Percentiles rank a stretch among this genome's conserved stretches.
These are phyloP conservation scores for Drosophila nr. fundita DNA, from an alignment of 2,888 invertebrate genomes.

Conservation along the genomic window DNA sequence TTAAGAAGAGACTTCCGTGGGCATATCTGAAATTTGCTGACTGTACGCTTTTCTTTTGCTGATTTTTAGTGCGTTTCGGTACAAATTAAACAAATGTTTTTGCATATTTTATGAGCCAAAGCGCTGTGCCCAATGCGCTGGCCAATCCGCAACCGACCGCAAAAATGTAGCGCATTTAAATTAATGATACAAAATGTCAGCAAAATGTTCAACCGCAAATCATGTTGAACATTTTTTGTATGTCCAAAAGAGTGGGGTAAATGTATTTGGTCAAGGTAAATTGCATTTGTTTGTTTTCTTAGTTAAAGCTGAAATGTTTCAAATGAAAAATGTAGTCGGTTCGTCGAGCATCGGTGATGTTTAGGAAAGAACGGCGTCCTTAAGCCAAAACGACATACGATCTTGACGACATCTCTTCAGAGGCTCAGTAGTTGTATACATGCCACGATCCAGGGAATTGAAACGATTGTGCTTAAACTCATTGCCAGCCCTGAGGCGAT, in stretches of 20 bases:
- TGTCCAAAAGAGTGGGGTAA: not conserved
- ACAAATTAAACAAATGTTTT: conserved; percentile 53
- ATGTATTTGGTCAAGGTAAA: conserved; percentile 1
- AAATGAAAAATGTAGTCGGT: not conserved
- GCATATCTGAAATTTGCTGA: conserved; percentile 19
- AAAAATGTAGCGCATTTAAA: conserved; percentile 66
- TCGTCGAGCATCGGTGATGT: not conserved
- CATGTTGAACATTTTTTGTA: conserved; percentile 43
- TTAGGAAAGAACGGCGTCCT: conserved; percentile 65
- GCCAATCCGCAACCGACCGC: conserved; percentile 52
- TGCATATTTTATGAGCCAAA: conserved; percentile 62
- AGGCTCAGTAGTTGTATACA: conserved; percentile 39
- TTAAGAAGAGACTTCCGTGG: not conserved
- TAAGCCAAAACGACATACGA: conserved; percentile 64
- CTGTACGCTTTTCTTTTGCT: not conserved
- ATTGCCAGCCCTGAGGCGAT: conserved; percentile 62
- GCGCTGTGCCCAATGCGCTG: conserved; percentile 22
- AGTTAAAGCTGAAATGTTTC: not conserved
- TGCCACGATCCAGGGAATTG: conserved; percentile 25
- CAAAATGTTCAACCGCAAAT: conserved; percentile 67
- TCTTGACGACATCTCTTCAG: conserved; percentile 38
- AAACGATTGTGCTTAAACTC: conserved; percentile 53
- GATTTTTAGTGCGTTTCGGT: conserved; percentile 22
- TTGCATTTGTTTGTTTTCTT: conserved; percentile 4
- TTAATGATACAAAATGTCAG: conserved; percentile 68